phyloP scores from a whole-genome alignment of 2,113 vertebrate species.

The Turnix velox region DNA sequence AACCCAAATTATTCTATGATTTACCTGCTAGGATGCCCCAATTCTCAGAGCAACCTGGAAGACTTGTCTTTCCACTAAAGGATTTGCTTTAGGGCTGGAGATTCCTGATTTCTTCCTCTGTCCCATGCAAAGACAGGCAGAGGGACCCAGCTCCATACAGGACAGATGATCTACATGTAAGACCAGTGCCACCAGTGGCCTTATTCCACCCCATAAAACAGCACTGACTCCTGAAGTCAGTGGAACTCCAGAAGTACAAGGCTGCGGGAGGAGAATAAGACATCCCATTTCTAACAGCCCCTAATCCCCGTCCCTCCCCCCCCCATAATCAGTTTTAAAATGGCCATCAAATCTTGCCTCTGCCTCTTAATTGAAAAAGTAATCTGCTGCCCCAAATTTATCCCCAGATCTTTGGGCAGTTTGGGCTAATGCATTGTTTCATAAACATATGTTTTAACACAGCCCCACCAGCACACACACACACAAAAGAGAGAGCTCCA shows the following conservation, averaged over 20 bases:
- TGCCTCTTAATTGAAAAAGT: slow-evolving; percentile 66
- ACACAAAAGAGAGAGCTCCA: slow-evolving; percentile 54
- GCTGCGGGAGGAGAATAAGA: background rate
- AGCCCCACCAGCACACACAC: background rate
- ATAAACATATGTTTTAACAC: slow-evolving; percentile 69
- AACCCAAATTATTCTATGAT: no score
- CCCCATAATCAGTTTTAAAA: slow-evolving; percentile 66
- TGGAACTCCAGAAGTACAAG: background rate
- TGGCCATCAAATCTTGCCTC: slow-evolving; percentile 62
- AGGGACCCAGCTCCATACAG: rapidly evolving
- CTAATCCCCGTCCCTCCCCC: slow-evolving; percentile 41
- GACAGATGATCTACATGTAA: background rate
- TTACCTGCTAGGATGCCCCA: background rate
- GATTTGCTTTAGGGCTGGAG: background rate
- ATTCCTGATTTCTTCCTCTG: background rate
- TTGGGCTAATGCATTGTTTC: slow-evolving; percentile 64
- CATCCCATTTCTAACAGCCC: background rate
- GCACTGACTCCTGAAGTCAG: background rate
- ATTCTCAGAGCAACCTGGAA: background rate
- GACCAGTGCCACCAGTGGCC: background rate
- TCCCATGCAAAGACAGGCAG: background rate
- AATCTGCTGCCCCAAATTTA: slow-evolving; percentile 63
- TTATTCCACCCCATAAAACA: background rate
- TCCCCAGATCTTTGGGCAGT: slow-evolving; percentile 38
- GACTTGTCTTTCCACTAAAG: background rate